phyloP scores from a whole-genome alignment of 2,113 vertebrate species.

The Lophotis ruficrista region DNA sequence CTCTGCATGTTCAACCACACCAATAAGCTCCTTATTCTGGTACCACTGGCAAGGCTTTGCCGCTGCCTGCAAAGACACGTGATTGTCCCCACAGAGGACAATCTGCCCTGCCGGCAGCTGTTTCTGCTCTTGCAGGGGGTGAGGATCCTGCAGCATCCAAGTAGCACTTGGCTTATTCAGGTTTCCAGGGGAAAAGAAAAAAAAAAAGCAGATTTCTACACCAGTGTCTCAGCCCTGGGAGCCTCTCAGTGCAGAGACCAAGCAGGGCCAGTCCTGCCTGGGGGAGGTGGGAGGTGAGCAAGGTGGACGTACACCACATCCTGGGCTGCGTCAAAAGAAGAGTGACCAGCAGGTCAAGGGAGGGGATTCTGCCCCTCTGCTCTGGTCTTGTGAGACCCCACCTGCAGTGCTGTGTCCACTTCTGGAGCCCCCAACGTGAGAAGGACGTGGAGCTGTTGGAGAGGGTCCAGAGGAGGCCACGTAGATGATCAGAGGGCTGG shows the following conservation, averaged over 20 bases:
- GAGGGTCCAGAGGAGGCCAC: too few relatives aligned
- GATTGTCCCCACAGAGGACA: neutral
- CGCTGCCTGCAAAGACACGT: neutral
- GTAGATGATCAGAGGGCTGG: too few relatives aligned
- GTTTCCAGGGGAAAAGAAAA: neutral
- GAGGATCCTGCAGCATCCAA: neutral
- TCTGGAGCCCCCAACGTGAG: too few relatives aligned
- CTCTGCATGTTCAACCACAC: fast-evolving
- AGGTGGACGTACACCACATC: too few relatives aligned
- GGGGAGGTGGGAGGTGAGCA: neutral
- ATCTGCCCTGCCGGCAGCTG: fast-evolving
- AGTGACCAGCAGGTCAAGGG: too few relatives aligned
- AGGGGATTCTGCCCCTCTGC: too few relatives aligned
- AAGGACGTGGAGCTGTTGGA: too few relatives aligned
- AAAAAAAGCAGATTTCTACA: neutral
- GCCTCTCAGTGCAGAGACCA: neutral
- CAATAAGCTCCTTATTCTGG: neutral
- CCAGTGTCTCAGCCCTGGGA: fast-evolving
- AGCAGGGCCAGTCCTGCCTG: neutral
- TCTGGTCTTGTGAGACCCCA: too few relatives aligned
- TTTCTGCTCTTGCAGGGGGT: neutral
- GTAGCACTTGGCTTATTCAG: fast-evolving
- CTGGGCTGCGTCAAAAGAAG: too few relatives aligned
- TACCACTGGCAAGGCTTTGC: neutral
- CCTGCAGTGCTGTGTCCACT: too few relatives aligned